Evolutionary conservation across 2,113 vertebrate genomes (phyloP), one percentile per base, ranked within the genome.

Genomic region (Antennarius striatus): DNA sequence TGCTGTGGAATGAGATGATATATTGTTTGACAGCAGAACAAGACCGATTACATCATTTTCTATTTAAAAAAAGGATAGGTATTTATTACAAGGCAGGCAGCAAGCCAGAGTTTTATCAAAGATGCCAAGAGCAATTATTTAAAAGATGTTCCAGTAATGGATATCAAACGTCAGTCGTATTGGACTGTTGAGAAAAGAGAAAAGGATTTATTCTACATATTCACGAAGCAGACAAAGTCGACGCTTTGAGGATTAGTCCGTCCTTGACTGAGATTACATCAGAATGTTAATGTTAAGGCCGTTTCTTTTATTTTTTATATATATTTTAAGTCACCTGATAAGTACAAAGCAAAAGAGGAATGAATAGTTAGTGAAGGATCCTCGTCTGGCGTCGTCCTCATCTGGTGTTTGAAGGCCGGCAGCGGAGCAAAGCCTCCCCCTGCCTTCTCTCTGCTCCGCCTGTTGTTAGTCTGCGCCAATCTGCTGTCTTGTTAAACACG

Each of bases 401-500:
- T 22, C 22, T 22, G 22, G 22, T 17, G 49, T 10, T 10, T 60
- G 62, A 73, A 68, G 70, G 73, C 63, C 52, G 16, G 55, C 56
- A 66, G 56, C 64, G n/a, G 32, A 39, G 49, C 15, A 22, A 57
- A 55, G 71, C 59, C 68, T 56, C 45, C n/a, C 49, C 54, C n/a
- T n/a, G 61, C 68, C 66, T 68, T 67, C 72, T 62, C 32, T 58
- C 75, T 60, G 47, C 29, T 68, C 63, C 50, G 56, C 54, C 48
- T 39, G 72, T 77, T 70, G 60, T 79, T 70, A 17, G 57, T 56
- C 56, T 77, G 58, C 71, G 67, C 66, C 84, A 86, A 78, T 87
- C 88, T 81, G 73, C 71, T 61, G 60, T 71, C 64, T 59, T 83
- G 84, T 83, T 83, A 56, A 80, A 87, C 83, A 86, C 68, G 77